Percentiles rank a stretch among this genome's conserved stretches.
phyloP scores from a whole-genome alignment of 2,888 invertebrate species.

The Epinotia ramella region DNA sequence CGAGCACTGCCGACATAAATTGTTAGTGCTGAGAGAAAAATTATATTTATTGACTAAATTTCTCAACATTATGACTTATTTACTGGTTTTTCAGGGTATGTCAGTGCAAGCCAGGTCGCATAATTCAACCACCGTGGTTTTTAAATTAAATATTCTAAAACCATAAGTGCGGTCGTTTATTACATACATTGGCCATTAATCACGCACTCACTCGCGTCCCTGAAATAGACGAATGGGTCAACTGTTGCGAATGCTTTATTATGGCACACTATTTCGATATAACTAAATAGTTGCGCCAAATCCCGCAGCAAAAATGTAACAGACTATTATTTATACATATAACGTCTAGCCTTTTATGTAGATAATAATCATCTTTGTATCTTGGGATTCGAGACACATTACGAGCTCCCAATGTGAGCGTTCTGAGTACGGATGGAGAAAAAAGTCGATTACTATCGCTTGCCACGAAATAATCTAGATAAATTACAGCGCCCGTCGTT shows the following conservation, averaged over 20 bases:
- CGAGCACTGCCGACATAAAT: constrained; percentile 57
- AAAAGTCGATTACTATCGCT: constrained; percentile 82
- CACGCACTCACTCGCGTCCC: constrained; percentile 61
- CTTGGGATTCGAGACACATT: constrained; percentile 68
- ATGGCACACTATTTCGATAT: constrained; percentile 57
- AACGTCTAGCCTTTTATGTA: constrained; percentile 66
- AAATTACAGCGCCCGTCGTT: constrained; percentile 81
- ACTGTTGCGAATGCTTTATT: constrained; percentile 70
- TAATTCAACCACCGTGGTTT: neutral
- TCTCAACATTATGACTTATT: neutral
- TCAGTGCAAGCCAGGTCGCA: neutral
- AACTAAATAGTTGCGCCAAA: constrained; percentile 57
- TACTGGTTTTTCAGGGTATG: neutral
- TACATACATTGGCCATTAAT: constrained; percentile 64
- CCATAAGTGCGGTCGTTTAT: constrained; percentile 53
- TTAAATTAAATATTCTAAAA: constrained; percentile 34
- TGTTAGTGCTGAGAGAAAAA: constrained; percentile 55
- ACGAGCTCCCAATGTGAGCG: constrained; percentile 60
- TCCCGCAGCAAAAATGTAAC: constrained; percentile 58
- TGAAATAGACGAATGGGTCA: constrained; percentile 65
- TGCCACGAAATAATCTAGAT: constrained; percentile 84
- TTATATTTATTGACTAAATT: constrained; percentile 21
- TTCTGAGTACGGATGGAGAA: constrained; percentile 69
- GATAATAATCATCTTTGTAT: constrained; percentile 73
- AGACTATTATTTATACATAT: constrained; percentile 58